Base-by-base conservation (phyloP, 1,140 invertebrate genomes). In the Eumaeus atala region DNA sequence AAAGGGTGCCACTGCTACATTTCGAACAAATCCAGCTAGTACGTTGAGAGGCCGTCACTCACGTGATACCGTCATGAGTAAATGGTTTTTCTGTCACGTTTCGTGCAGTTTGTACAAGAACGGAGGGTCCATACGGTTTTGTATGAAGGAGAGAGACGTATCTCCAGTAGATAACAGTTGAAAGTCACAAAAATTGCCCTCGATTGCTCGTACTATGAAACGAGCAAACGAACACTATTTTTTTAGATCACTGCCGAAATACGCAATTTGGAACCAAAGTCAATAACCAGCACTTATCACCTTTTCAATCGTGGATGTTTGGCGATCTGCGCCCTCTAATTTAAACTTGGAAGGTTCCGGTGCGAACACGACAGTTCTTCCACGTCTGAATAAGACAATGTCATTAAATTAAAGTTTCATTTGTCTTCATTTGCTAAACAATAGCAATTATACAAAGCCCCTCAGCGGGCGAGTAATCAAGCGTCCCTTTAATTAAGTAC, bases 351-450 rank as follows among this genome's bases (percentile, higher is more conserved):
- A 56, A 64, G 72, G 61, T 72, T 74, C 55, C 61, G 60, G 67
- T 66, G 65, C 66, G 74, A 74, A 77, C 69, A 74, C 64, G 63
- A 64, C 64, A 71, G 60, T 79, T 79, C 77, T 81, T 77, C 79
- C 62, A 67, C 67, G 67, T 73, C 78, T 81, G 80, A 84, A 83
- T 72, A 74, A 86, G 83, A 86, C 79, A 84, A 66, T 81, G 80
- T 83, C 81, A 83, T 84, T 86, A 86, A 84, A 86, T 84, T 84
- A 86, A 84, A 86, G 77, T 86, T 86, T 86, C 80, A 86, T 86
- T 86, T 84, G 83, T 86, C 81, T 86, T 86, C 83, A 86, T 86
- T 86, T 86, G 79, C 83, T 86, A 86, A 84, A 86, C 81, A 86
- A 86, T 86, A 86, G 83, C 83, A 84, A 86, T 86, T 86, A 86